These are phyloP conservation scores for Osmoderma eremita DNA, from an alignment of 2,888 invertebrate genomes.

Conservation along the genomic window DNA sequence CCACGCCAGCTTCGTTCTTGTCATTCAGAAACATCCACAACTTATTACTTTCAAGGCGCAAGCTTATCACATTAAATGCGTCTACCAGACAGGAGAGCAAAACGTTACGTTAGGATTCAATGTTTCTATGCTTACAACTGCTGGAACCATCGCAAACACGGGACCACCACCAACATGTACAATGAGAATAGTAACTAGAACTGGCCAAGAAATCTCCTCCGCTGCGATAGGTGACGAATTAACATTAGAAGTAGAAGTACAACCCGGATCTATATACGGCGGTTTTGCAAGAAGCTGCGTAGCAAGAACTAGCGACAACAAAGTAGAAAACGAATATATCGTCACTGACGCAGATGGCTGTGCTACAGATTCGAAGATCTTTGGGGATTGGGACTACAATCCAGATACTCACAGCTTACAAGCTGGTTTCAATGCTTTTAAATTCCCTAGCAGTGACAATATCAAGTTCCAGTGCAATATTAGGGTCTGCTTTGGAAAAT, in stretches of 20 bases:
- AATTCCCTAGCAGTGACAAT: constrained; percentile 94
- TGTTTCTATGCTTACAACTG: constrained; percentile 94
- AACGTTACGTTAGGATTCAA: constrained; percentile 93
- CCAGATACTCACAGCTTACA: constrained; percentile 84
- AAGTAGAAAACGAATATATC: constrained; percentile 88
- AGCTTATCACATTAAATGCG: constrained; percentile 95
- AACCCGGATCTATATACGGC: constrained; percentile 80
- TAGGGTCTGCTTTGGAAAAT: constrained; percentile 93
- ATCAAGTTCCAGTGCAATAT: constrained; percentile 96
- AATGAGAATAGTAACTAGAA: constrained; percentile 89
- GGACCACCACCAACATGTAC: constrained; percentile 93
- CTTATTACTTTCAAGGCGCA: constrained; percentile 93
- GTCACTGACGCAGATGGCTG: constrained; percentile 95
- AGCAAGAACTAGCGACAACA: constrained; percentile 90
- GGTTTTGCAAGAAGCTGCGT: constrained; percentile 94
- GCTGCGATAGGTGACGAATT: constrained; percentile 81
- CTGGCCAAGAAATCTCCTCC: constrained; percentile 88
- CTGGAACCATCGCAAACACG: constrained; percentile 94
- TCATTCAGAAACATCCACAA: constrained; percentile 96
- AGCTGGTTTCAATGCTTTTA: constrained; percentile 93
- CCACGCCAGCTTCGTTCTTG: constrained; percentile 90
- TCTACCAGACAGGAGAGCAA: constrained; percentile 93
- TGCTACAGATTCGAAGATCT: constrained; percentile 91
- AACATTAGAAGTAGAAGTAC: constrained; percentile 59
- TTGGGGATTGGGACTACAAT: constrained; percentile 93